Conservation (phyloP, 2,888 invertebrate species). For the Leptura quadrifasciata region DNA sequence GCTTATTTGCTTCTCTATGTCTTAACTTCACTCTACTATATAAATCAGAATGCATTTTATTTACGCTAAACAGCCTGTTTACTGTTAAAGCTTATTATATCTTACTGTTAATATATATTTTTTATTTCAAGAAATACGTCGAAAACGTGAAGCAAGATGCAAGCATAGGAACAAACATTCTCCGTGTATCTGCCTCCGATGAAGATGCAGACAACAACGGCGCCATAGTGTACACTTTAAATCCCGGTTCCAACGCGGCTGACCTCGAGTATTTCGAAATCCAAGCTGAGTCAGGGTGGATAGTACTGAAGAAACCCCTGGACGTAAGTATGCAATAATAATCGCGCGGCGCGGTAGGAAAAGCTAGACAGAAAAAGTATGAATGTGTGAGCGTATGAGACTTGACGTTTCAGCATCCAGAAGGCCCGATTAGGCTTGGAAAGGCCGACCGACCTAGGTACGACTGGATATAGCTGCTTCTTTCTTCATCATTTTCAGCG, state of each 20-base stretch:
- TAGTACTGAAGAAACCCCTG: conserved; percentile 94
- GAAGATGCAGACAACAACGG: conserved; percentile 98
- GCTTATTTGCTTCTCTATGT: not conserved
- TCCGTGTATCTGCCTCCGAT: conserved; percentile 96
- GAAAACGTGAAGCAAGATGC: conserved; percentile 98
- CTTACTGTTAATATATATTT: conserved; percentile 16
- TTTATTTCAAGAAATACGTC: conserved; percentile 90
- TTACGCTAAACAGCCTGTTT: not conserved
- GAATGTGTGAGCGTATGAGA: conserved; percentile 50
- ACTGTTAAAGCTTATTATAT: not conserved
- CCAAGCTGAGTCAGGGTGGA: conserved; percentile 98
- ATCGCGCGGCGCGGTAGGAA: conserved; percentile 51
- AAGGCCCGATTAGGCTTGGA: conserved; percentile 39
- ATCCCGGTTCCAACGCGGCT: conserved; percentile 90
- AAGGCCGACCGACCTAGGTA: conserved; percentile 66
- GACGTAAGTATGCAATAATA: conserved; percentile 87
- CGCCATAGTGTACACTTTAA: conserved; percentile 93
- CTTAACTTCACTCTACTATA: too few species aligned
- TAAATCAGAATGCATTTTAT: too few species aligned
- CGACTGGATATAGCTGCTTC: conserved; percentile 76
- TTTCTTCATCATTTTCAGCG: conserved; percentile 82
- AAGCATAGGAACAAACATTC: conserved; percentile 94
- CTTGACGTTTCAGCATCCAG: conserved; percentile 58
- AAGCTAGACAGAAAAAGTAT: conserved; percentile 56
- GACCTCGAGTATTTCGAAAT: conserved; percentile 97